Conservation (phyloP, 2,888 invertebrate genomes). For the Malthinus flaveolus region DNA sequence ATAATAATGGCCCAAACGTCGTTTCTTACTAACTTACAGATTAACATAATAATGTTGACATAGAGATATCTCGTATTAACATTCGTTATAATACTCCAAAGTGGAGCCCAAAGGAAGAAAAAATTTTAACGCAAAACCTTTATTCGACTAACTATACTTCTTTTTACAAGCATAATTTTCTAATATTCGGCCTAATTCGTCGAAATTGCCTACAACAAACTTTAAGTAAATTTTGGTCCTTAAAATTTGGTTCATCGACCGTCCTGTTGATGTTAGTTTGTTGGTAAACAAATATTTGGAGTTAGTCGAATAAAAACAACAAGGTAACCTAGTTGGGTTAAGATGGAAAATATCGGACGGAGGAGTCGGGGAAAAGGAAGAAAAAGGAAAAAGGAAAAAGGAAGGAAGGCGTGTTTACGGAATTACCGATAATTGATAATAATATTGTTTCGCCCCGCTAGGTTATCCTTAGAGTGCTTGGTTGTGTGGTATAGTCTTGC, state of each 20-base stretch:
- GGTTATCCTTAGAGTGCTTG: constrained; percentile 2
- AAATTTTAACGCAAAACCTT: constrained; percentile 8
- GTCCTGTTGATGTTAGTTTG: not conserved
- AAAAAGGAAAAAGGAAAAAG: not conserved
- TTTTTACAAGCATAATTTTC: too few relatives aligned
- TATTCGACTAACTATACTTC: constrained; percentile 17
- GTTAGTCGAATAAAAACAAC: constrained; percentile 1
- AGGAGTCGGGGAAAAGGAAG: not conserved
- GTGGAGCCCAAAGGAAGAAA: not conserved
- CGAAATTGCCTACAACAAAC: too few relatives aligned
- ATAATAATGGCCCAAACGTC: too few relatives aligned
- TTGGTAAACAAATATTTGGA: not conserved
- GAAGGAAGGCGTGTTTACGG: not conserved
- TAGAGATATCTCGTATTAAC: constrained; percentile 24
- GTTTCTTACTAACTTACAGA: constrained; percentile 8
- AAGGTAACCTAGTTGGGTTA: not conserved
- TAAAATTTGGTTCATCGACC: constrained; percentile 1
- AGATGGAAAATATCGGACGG: not conserved
- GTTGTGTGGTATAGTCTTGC: constrained; percentile 10
- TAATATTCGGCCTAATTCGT: too few relatives aligned
- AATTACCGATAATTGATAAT: not conserved
- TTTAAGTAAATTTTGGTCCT: not conserved
- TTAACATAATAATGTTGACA: constrained; percentile 17
- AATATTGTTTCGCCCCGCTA: constrained; percentile 13
- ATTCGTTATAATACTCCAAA: constrained; percentile 2